These are phyloP conservation scores for Drosophila antonietae DNA, from an alignment of 2,888 invertebrate species.

Conservation along the genomic window DNA sequence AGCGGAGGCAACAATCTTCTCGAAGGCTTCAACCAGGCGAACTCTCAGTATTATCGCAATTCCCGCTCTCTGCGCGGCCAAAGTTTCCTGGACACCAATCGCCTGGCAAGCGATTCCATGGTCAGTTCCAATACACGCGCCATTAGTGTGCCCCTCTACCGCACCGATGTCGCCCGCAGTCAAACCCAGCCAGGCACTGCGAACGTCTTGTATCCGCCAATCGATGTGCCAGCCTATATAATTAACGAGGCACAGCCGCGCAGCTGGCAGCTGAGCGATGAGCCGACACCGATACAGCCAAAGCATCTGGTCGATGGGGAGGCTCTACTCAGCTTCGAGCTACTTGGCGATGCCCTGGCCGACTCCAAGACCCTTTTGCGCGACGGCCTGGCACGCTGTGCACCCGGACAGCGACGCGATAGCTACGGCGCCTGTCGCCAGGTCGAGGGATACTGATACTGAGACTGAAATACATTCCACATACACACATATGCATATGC, in stretches of 20 bases:
- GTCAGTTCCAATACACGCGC: conserved; percentile 43
- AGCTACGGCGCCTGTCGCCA: conserved; percentile 88
- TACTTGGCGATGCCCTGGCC: conserved; percentile 61
- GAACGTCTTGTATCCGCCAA: conserved; percentile 74
- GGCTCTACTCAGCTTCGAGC: conserved; percentile 69
- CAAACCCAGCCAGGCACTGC: conserved; percentile 37
- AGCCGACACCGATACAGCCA: conserved; percentile 63
- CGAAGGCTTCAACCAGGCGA: conserved; percentile 65
- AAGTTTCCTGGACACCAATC: conserved; percentile 73
- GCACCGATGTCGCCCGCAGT: conserved; percentile 61
- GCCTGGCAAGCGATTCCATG: conserved; percentile 34
- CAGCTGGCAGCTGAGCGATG: conserved; percentile 72
- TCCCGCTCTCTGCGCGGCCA: conserved; percentile 76
- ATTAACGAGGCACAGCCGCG: conserved; percentile 61
- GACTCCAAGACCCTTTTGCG: conserved; percentile 86
- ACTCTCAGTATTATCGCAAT: conserved; percentile 72
- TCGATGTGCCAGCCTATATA: conserved; percentile 72
- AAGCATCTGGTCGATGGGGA: conserved; percentile 77
- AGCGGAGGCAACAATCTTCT: conserved; percentile 54
- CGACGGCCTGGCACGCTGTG: conserved; percentile 89
- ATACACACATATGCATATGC: conserved; percentile 37
- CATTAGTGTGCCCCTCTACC: conserved; percentile 71
- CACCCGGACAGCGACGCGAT: conserved; percentile 89
- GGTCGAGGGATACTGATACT: conserved; percentile 83
- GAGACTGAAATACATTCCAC: conserved; percentile 58